Evolutionary conservation across 2,888 invertebrate genomes (phyloP).

Genomic region (Diaphora mendica): DNA sequence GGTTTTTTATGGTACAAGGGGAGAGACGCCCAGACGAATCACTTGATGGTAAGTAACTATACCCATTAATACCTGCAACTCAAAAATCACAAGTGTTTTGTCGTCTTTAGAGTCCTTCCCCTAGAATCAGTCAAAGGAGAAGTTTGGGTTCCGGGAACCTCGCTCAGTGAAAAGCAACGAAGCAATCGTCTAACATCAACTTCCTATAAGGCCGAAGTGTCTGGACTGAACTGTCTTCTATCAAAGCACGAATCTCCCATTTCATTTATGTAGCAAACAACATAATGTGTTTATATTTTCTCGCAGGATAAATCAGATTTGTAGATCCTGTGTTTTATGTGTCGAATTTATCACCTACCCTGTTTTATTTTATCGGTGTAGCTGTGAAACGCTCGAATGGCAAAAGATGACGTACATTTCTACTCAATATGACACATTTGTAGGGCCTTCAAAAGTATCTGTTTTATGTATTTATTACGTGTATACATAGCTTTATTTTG

Average conservation of each 20-base stretch:
- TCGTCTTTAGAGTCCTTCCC: no score
- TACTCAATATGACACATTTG: background rate
- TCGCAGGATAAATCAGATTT: background rate
- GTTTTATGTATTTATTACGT: background rate
- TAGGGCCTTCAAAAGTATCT: background rate
- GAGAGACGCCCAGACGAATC: no score
- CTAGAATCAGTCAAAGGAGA: background rate
- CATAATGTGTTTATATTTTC: background rate
- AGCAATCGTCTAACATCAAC: no score
- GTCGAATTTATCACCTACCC: background rate
- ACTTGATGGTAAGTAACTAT: no score
- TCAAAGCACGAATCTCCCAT: background rate
- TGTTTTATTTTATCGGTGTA: conserved; percentile 3
- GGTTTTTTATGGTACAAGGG: no score
- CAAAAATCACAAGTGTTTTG: background rate
- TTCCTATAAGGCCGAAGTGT: no score
- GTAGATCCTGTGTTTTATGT: background rate
- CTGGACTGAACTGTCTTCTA: no score
- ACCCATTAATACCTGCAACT: background rate
- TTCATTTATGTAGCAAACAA: background rate
- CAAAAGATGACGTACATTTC: background rate
- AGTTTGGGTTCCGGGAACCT: background rate
- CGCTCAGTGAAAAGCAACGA: background rate
- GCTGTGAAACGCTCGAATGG: background rate
- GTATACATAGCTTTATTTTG: background rate